Evolutionary conservation across 2,797 vertebrate species (phyloP).

Genomic region (Allochrocebus solatus): DNA sequence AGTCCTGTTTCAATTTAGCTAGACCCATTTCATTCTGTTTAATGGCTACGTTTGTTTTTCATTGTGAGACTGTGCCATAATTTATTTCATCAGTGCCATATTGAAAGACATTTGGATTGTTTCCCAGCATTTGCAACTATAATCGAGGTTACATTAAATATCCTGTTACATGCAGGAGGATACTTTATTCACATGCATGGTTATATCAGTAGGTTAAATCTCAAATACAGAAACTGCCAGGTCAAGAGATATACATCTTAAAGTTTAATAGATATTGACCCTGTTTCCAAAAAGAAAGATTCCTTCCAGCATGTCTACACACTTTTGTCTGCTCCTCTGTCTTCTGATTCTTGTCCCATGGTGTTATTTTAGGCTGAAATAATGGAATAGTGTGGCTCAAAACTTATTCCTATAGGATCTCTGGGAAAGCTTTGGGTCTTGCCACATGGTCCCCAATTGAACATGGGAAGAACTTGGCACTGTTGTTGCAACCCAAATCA

Average conservation of each 20-base stretch:
- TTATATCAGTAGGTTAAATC: neutral
- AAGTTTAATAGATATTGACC: neutral
- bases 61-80: neutral
- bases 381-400: neutral
- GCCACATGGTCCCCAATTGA: neutral
- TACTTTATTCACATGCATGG: neutral
- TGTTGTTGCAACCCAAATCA: neutral
- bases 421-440: constrained; percentile 16
- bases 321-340: neutral
- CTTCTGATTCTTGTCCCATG: neutral
- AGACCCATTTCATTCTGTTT: neutral
- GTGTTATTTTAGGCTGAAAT: neutral
- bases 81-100: neutral
- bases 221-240: neutral
- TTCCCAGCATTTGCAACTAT: neutral
- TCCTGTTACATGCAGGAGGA: neutral
- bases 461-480: neutral
- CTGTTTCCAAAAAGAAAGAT: neutral
- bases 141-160: neutral
- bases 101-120: neutral
- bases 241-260: neutral
- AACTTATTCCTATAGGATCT: neutral
- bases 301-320: neutral
- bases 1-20: neutral
- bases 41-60: neutral